Evolutionary conservation across 2,888 invertebrate genomes (phyloP).

Genomic region (Machimus atricapillus): DNA sequence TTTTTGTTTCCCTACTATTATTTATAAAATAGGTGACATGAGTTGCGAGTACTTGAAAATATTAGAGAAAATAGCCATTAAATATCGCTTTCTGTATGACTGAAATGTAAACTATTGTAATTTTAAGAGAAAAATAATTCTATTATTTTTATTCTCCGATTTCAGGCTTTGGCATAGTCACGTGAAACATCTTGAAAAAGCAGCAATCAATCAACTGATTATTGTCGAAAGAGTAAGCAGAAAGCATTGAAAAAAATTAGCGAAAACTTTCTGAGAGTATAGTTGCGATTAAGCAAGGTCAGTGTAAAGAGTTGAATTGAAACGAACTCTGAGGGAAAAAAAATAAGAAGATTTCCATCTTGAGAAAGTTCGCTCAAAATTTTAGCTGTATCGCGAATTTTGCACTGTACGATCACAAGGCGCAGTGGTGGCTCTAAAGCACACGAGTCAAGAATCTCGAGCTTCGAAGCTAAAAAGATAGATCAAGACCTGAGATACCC

Average conservation of each 20-base stretch:
- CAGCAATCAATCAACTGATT: background rate
- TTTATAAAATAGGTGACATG: background rate
- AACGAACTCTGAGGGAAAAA: background rate
- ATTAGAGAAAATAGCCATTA: background rate
- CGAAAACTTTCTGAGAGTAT: background rate
- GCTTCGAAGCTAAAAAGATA: background rate
- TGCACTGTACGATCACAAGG: background rate
- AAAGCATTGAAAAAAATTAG: background rate
- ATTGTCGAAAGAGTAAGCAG: background rate
- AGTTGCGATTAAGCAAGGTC: background rate
- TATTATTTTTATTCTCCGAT: background rate
- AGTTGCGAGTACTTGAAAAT: background rate
- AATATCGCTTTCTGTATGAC: background rate
- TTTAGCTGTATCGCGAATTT: background rate
- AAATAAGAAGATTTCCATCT: background rate
- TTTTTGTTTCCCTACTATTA: background rate
- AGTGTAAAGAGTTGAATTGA: background rate
- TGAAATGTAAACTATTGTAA: too few species aligned
- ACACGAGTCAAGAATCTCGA: background rate
- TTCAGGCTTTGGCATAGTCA: background rate
- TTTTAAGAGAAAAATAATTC: background rate
- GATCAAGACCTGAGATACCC: background rate
- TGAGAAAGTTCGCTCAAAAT: background rate
- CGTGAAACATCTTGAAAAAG: background rate
- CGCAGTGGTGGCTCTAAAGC: background rate